Evolutionary conservation across 2,113 vertebrate species (phyloP).

Genomic region (Bagarius yarrelli): DNA sequence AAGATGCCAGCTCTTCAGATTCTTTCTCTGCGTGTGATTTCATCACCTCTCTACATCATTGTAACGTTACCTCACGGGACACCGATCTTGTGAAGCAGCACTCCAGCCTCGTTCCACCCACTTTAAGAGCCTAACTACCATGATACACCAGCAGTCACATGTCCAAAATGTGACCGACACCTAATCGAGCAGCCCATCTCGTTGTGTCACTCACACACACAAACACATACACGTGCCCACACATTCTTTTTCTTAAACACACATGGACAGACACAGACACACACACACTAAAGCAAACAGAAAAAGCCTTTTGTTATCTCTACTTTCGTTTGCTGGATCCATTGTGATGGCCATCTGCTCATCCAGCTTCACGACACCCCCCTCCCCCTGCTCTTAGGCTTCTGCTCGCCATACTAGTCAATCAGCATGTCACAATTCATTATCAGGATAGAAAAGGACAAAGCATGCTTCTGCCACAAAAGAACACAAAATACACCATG

Average conservation of each 20-base stretch:
- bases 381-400: constrained; percentile 24
- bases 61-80: neutral
- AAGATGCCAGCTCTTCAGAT: neutral
- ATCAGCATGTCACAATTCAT: constrained; percentile 47
- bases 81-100: neutral
- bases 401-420: constrained; percentile 29
- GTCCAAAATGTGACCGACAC: neutral
- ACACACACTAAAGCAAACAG: constrained; percentile 48
- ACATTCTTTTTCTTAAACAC: constrained; percentile 7
- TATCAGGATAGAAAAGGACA: constrained; percentile 25
- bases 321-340: constrained; percentile 41
- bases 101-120: neutral
- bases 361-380: constrained; percentile 20
- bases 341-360: constrained; percentile 49
- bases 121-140: constrained; percentile 22
- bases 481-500: neutral
- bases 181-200: constrained; percentile 32
- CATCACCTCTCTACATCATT: neutral
- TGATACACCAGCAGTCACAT: constrained; percentile 21
- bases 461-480: neutral
- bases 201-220: constrained; percentile 33
- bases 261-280: constrained; percentile 34
- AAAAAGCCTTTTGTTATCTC: constrained; percentile 44
- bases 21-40: neutral
- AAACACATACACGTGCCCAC: constrained; percentile 3